Base-by-base conservation (phyloP, 2,113 vertebrate genomes). In the Origma solitaria region DNA sequence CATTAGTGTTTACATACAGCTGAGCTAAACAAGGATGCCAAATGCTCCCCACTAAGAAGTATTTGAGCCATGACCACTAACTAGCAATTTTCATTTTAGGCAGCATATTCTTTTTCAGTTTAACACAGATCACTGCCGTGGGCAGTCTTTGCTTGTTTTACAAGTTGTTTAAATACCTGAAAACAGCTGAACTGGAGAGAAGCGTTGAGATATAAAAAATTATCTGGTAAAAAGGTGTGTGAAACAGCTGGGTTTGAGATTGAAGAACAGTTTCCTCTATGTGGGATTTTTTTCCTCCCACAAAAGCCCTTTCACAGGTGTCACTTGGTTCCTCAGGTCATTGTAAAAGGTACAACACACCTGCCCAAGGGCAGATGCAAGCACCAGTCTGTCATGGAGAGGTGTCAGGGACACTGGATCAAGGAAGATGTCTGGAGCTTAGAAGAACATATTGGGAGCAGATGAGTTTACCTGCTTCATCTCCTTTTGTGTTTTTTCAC, bases 1-100 rank as follows among this genome's bases (percentile, higher is more conserved):
- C 78, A 76, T 93, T 92, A 82, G 30, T 71, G 70, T 92, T 94
- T 87, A 68, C 49, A 85, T 47, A 68, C 78, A 79, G 49, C 87
- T 79, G 93, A 91, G 87, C 61, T 94, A 82, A 95, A 82, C 82
- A 91, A 91, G 57, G 53, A 71, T 64, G 65, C 57, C 84, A 87
- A 85, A 79, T 87, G 81, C 53, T 95, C 73, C 93, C 91, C 2
- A 1, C 82, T n/a, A 82, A 61, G 84, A 94, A 90, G 77, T 40
- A 85, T 30, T 85, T 84, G 65, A 96, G 61, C 73, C 25, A 5
- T 82, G 90, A 95, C 40, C 31, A 87, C 78, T 94, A 90, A 95
- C 56, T 76, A 94, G 49, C 53, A 87, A 91, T 87, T 91, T 87
- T 91, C 44, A 65, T 87, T 91, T 76, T 68, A 93, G 70, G 49